Evolutionary conservation across 2,797 vertebrate genomes (phyloP), one percentile per base, ranked within the genome.

Genomic region (Squalus acanthias): DNA sequence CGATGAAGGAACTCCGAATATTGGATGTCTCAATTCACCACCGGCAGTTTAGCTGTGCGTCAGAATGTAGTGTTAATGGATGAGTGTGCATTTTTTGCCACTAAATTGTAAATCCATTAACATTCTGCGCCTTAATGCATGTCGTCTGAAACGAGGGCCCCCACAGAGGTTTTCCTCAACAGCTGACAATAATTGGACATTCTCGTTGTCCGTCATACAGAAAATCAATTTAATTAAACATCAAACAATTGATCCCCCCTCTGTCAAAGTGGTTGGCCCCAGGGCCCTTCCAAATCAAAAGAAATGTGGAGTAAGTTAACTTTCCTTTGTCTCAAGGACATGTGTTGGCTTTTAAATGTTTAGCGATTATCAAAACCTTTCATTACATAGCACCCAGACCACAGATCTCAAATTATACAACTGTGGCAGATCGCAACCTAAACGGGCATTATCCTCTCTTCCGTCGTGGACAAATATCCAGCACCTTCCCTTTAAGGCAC

Each of bases 191-290:
- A 93, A 69, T 93, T 69, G 60, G 60, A 63, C 6, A 69, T 69
- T 93, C 39, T 39, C 63, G 67, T 13, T 57, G 50, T 17, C 57
- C 17, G 50, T 24, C 50, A 57, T 26, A 17, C 91, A 22, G 63
- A 20, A 93, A 93, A n/a, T 46, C 91, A 93, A 69, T 93, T 69
- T 24, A 69, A 46, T 93, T 69, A 93, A 93, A 69, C 63, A 46
- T 17, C 22, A 67, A 93, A 93, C 63, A 67, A 69, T 12, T 46
- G 91, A 7, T 46, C 1, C 2, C 69, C n/a, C n/a, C 24, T 69
- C 63, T 93, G 65, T 69, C n/a, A 12, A 39, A 67, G 29, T 24
- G n/a, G 63, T 22, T 93, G n/a, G 10, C 91, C 91, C 65, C 65
- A 46, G 3, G n/a, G 12, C 15, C n/a, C 10, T 93, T 69, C 9